Percentiles rank a stretch among this genome's conserved stretches.
Conservation (phyloP, 2,797 vertebrate genomes). For the Ctenopoma kingsleyae region DNA sequence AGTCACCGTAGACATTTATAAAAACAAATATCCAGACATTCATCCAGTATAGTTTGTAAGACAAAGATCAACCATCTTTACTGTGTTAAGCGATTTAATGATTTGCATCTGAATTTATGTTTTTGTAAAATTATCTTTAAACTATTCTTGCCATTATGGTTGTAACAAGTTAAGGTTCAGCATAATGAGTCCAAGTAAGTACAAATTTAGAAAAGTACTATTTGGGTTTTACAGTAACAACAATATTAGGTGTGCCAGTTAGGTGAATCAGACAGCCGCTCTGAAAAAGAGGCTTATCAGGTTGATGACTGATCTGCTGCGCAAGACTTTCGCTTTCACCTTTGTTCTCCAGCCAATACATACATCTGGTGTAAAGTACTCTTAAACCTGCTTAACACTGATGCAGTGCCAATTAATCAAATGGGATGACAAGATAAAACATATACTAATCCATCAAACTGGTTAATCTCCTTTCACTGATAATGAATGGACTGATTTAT, state of each 20-base stretch:
- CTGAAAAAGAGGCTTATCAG: not conserved
- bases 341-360: conserved; percentile 51
- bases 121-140: not conserved
- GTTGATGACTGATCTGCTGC: conserved; percentile 23
- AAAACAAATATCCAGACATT: not conserved
- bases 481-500: conserved; percentile 47
- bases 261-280: not conserved
- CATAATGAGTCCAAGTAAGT: too few species aligned
- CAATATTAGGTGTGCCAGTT: not conserved
- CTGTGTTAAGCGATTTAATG: not conserved
- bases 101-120: too few species aligned
- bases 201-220: too few species aligned
- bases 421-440: conserved; percentile 49
- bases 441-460: conserved; percentile 52
- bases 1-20: not conserved
- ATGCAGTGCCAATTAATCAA: conserved; percentile 60
- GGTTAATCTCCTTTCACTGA: conserved; percentile 24
- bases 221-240: not conserved
- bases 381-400: conserved; percentile 45
- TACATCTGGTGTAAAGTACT: conserved; percentile 39
- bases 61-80: not conserved
- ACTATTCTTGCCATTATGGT: too few species aligned
- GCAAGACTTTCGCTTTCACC: conserved; percentile 38
- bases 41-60: not conserved
- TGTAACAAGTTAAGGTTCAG: too few species aligned